Percentiles rank a stretch among this genome's conserved stretches.
Conservation (phyloP, 2,797 vertebrate species). For the Cetoscarus ocellatus region DNA sequence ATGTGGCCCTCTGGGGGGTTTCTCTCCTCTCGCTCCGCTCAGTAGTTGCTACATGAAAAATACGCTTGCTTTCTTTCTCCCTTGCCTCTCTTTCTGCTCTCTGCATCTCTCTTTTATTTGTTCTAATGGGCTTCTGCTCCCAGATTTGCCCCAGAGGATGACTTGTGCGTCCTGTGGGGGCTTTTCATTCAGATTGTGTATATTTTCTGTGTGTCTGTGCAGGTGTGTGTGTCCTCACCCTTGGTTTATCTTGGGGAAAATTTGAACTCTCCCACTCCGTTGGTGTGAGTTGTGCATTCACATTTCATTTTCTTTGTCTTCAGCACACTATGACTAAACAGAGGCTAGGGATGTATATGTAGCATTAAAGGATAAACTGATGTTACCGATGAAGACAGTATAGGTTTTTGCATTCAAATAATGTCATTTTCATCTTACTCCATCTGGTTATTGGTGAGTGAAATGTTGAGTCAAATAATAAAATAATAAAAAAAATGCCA, state of each 20-base stretch:
- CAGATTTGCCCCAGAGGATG: slow-evolving; percentile 48
- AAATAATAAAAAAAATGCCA: no score
- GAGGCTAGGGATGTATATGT: background rate
- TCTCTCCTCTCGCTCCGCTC: slow-evolving; percentile 54
- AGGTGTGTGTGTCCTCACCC: slow-evolving; percentile 30
- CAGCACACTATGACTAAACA: slow-evolving; percentile 12
- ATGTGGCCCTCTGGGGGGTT: slow-evolving; percentile 52
- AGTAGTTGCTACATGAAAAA: slow-evolving; percentile 63
- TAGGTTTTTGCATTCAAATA: no score
- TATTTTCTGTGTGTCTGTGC: background rate
- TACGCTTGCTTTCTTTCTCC: slow-evolving; percentile 37
- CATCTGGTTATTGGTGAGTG: no score
- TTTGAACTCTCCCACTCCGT: slow-evolving; percentile 36
- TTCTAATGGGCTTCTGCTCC: slow-evolving; percentile 63
- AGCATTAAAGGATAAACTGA: no score
- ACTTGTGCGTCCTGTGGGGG: slow-evolving; percentile 48
- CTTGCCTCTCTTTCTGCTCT: slow-evolving; percentile 8
- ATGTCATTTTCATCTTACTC: no score
- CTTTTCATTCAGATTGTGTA: slow-evolving; percentile 31
- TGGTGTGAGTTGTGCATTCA: slow-evolving; percentile 42
- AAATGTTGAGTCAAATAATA: no score
- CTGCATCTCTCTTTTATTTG: slow-evolving; percentile 56
- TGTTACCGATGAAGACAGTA: no score
- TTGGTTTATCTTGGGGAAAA: slow-evolving; percentile 34
- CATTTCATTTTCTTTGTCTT: slow-evolving; percentile 45